Conservation (phyloP, 2,888 invertebrate genomes). For the Drosophila putrida region DNA sequence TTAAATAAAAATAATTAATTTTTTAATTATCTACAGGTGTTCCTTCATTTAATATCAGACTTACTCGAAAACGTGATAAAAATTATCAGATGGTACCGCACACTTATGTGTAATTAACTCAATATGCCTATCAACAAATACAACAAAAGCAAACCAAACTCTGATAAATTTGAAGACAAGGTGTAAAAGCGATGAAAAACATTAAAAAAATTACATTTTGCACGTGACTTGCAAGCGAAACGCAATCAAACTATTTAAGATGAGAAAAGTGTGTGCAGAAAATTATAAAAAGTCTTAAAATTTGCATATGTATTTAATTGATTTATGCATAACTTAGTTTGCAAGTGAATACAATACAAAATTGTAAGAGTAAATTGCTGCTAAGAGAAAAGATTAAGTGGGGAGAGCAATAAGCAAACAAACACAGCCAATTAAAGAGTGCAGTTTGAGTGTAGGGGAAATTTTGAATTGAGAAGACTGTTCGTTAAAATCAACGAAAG, state of each 20-base stretch:
- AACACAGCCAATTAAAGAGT: constrained; percentile 6
- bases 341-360: constrained; percentile 8
- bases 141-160: constrained; percentile 6
- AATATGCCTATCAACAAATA: constrained; percentile 31
- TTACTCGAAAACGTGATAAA: constrained; percentile 18
- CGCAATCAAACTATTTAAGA: constrained; percentile 16
- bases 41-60: not conserved
- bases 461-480: not conserved
- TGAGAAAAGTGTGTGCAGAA: constrained; percentile 30
- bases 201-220: constrained; percentile 21
- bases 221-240: constrained; percentile 38
- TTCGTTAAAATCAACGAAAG: not conserved
- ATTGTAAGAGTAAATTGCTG: constrained; percentile 2
- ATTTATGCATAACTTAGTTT: constrained; percentile 24
- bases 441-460: constrained; percentile 3
- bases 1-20: not conserved
- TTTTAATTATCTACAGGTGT: constrained; percentile 1
- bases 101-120: constrained; percentile 27
- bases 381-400: not conserved
- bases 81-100: constrained; percentile 23
- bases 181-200: constrained; percentile 25
- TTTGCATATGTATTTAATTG: constrained; percentile 16
- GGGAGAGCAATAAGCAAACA: not conserved
- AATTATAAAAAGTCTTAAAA: not conserved
- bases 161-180: constrained; percentile 28